Conservation (phyloP, 2,888 invertebrate species). For the Mesodorylaimus sp. region DNA sequence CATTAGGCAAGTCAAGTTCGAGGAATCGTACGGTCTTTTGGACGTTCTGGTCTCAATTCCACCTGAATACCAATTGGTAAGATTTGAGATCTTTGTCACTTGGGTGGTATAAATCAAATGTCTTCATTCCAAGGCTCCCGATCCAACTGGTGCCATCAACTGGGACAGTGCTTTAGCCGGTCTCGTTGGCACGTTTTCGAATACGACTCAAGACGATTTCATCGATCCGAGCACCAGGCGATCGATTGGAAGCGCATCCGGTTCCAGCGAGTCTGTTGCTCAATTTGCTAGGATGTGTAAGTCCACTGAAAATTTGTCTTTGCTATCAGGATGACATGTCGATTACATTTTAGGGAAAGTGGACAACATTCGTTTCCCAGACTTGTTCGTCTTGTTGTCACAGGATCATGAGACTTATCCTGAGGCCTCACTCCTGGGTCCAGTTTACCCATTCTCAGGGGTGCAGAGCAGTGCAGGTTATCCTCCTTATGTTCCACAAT, state of each 20-base stretch:
- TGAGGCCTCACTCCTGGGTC: background rate
- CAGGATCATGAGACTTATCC: background rate
- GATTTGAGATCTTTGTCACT: background rate
- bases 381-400: background rate
- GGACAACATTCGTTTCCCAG: background rate
- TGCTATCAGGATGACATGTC: background rate
- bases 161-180: background rate
- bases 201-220: background rate
- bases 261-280: too few relatives aligned
- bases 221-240: background rate
- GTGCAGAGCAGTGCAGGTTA: background rate
- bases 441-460: background rate
- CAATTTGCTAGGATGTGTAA: background rate
- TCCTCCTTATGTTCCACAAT: too few relatives aligned
- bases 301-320: background rate
- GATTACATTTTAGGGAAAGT: background rate
- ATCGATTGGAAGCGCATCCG: background rate
- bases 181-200: background rate
- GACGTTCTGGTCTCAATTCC: conserved; percentile 19
- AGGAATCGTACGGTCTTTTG: conserved; percentile 25
- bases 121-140: too few relatives aligned
- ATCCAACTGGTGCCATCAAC: background rate
- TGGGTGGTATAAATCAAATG: too few relatives aligned
- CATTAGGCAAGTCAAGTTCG: conserved; percentile 18
- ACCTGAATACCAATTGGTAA: conserved; percentile 7